These are phyloP conservation scores for Cryptotis parvus DNA, from an alignment of 2,113 vertebrate species.

Conservation along the genomic window DNA sequence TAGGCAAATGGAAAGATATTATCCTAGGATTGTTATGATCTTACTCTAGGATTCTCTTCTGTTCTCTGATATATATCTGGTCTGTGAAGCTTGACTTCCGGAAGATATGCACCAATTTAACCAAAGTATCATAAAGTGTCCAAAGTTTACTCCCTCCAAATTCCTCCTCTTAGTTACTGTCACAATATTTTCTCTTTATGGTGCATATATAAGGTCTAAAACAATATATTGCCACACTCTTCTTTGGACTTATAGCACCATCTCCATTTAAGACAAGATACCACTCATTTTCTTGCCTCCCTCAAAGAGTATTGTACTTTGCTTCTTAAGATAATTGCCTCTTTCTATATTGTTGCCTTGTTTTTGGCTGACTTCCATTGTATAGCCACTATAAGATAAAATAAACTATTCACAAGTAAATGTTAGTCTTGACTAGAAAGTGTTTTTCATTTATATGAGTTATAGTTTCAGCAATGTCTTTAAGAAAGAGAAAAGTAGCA, in stretches of 20 bases:
- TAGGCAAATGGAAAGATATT: neutral
- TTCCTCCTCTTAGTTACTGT: neutral
- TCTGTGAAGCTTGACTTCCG: neutral
- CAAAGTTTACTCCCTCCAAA: neutral
- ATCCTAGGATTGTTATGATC: neutral
- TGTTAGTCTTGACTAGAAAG: constrained; percentile 24
- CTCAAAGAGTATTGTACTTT: constrained; percentile 11
- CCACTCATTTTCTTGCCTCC: neutral
- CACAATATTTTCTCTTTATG: constrained; percentile 24
- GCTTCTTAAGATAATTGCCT: constrained; percentile 34
- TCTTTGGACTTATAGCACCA: neutral
- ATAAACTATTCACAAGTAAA: constrained; percentile 20
- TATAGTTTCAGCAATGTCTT: neutral
- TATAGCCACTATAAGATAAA: neutral
- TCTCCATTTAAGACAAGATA: constrained; percentile 1
- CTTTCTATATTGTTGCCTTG: constrained; percentile 6
- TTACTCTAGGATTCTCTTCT: neutral
- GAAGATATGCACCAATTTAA: neutral
- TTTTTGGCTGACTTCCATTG: constrained; percentile 47
- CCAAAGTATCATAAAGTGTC: constrained; percentile 2
- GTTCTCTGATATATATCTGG: neutral
- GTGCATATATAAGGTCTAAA: neutral
- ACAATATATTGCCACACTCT: neutral
- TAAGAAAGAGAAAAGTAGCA: neutral
- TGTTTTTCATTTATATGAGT: neutral